phyloP scores from a whole-genome alignment of 2,888 invertebrate genomes.

The Monoplex corrugatus region DNA sequence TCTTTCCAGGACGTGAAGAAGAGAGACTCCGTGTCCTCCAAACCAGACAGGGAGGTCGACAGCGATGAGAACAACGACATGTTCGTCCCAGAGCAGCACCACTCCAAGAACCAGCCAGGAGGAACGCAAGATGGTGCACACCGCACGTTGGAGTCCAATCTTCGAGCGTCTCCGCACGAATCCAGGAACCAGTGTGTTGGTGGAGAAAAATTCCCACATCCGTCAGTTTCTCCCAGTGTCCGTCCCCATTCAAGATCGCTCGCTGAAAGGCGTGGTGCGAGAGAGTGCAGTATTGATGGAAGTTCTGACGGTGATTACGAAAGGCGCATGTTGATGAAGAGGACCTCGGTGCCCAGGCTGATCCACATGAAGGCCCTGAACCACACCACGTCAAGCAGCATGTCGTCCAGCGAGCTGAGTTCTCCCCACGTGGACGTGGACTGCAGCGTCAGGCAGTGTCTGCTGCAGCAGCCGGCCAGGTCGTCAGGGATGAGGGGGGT shows the following conservation, averaged over 20 bases:
- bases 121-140: too few species aligned
- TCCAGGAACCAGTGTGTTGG: not conserved
- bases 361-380: slow-evolving; percentile 34
- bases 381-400: slow-evolving; percentile 25
- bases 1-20: not conserved
- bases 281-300: too few species aligned
- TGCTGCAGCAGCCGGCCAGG: not conserved
- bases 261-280: too few species aligned
- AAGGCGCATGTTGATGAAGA: slow-evolving; percentile 9
- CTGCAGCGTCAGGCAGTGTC: not conserved
- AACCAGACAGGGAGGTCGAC: not conserved
- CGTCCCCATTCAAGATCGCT: too few species aligned
- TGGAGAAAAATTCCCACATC: too few species aligned
- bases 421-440: slow-evolving; percentile 30
- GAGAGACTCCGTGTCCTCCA: not conserved
- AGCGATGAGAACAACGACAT: not conserved
- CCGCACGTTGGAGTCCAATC: not conserved
- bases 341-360: slow-evolving; percentile 32
- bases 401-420: slow-evolving; percentile 39
- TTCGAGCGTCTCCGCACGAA: not conserved
- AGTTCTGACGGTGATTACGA: not conserved
- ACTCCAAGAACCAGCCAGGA: too few species aligned
- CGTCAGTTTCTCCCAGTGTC: too few species aligned
- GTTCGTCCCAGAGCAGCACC: not conserved
- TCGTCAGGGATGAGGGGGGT: not conserved